A percentile compares a stretch with the other conserved stretches of the same genome.
Conservation (phyloP, 2,113 vertebrate species). For the Nycticebus coucang region DNA sequence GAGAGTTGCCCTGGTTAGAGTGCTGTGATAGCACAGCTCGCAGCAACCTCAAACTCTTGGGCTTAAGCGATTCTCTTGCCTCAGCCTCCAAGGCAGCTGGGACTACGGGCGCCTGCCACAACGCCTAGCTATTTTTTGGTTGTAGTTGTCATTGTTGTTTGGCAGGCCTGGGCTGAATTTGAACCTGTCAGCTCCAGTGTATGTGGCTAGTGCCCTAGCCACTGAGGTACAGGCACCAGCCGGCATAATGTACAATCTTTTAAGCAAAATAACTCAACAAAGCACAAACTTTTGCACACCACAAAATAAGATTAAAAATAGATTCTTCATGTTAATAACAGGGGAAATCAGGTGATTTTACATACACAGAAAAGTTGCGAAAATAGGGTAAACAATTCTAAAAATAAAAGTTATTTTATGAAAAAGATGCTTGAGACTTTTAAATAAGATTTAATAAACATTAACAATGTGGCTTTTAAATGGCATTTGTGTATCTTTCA, state of each 20-base stretch:
- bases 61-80: no score
- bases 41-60: no score
- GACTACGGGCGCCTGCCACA: no score
- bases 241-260: slow-evolving; percentile 8
- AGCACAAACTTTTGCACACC: background rate
- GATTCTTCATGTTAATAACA: background rate
- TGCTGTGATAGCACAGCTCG: no score
- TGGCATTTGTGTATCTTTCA: background rate
- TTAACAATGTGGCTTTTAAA: slow-evolving; percentile 14
- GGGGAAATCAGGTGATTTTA: background rate
- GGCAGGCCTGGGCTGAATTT: no score
- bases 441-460: slow-evolving; percentile 4
- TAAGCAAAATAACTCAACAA: background rate
- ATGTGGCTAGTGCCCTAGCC: no score
- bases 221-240: no score
- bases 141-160: no score
- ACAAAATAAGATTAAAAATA: slow-evolving; percentile 38
- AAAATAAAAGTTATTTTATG: background rate
- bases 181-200: no score
- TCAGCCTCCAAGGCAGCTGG: no score
- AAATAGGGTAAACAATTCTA: slow-evolving; percentile 35
- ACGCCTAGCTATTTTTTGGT: no score
- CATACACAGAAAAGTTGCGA: slow-evolving; percentile 20
- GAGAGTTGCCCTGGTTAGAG: no score
- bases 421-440: slow-evolving; percentile 5